These are phyloP conservation scores for Sciurus carolinensis DNA, from an alignment of 2,797 vertebrate species.

Conservation along the genomic window DNA sequence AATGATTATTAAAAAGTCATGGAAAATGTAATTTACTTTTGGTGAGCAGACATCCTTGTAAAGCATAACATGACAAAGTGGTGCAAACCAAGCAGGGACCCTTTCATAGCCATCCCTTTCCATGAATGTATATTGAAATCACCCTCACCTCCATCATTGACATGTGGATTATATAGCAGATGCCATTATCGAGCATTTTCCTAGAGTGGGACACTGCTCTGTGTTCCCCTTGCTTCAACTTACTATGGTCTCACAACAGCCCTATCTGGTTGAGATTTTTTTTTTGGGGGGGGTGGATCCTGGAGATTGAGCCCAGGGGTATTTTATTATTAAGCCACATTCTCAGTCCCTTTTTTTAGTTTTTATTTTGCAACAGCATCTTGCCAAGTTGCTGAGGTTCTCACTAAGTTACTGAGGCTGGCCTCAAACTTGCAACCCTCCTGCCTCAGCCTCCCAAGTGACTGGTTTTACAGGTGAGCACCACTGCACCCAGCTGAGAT, in stretches of 20 bases:
- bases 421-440: too few species aligned
- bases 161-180: background rate
- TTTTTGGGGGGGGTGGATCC: too few species aligned
- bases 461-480: too few species aligned
- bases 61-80: conserved; percentile 67
- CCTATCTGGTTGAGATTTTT: background rate
- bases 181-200: background rate
- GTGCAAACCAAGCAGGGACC: conserved; percentile 50
- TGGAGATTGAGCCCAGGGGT: too few species aligned
- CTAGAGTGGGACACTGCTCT: conserved; percentile 5
- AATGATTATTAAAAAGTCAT: conserved; percentile 78
- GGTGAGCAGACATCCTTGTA: conserved; percentile 62
- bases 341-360: too few species aligned
- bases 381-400: too few species aligned
- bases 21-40: conserved; percentile 76
- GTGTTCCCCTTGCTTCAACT: conserved; percentile 1
- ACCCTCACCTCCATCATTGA: background rate
- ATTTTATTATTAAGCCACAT: too few species aligned
- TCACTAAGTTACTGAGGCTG: too few species aligned
- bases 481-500: background rate
- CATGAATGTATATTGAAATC: conserved; percentile 31
- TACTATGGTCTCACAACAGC: conserved; percentile 42
- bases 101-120: conserved; percentile 26
- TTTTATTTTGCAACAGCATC: too few species aligned
- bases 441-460: too few species aligned